phyloP scores from a whole-genome alignment of 2,888 invertebrate genomes.

The Microchrysa polita region DNA sequence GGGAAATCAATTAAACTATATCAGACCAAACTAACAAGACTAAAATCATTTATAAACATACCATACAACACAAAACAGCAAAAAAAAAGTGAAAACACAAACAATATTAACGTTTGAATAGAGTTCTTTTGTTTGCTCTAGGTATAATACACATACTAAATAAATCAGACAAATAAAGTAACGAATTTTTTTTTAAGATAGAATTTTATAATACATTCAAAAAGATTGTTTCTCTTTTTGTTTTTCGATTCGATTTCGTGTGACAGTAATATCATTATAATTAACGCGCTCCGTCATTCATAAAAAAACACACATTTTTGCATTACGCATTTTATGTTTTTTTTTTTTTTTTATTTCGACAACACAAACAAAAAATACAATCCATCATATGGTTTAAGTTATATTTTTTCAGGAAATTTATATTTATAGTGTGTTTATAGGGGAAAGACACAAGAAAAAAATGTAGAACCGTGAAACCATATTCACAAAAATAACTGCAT shows the following conservation, averaged over 20 bases:
- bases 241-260: constrained; percentile 46
- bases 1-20: too few relatives aligned
- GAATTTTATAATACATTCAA: too few relatives aligned
- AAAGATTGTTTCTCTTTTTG: too few relatives aligned
- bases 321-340: constrained; percentile 3
- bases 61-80: too few relatives aligned
- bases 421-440: constrained; percentile 6
- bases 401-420: constrained; percentile 40
- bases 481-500: constrained; percentile 8
- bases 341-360: too few relatives aligned
- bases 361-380: too few relatives aligned
- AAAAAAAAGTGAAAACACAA: too few relatives aligned
- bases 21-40: too few relatives aligned
- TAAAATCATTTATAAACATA: too few relatives aligned
- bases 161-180: too few relatives aligned
- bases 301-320: constrained; percentile 1
- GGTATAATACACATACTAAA: not conserved
- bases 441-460: not conserved
- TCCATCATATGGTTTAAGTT: constrained; percentile 26
- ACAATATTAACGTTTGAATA: not conserved
- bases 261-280: constrained; percentile 6
- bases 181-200: too few relatives aligned
- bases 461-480: not conserved
- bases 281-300: constrained; percentile 1
- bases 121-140: not conserved